These are phyloP conservation scores for Sylvia borin DNA, from an alignment of 2,797 vertebrate species.

Conservation along the genomic window DNA sequence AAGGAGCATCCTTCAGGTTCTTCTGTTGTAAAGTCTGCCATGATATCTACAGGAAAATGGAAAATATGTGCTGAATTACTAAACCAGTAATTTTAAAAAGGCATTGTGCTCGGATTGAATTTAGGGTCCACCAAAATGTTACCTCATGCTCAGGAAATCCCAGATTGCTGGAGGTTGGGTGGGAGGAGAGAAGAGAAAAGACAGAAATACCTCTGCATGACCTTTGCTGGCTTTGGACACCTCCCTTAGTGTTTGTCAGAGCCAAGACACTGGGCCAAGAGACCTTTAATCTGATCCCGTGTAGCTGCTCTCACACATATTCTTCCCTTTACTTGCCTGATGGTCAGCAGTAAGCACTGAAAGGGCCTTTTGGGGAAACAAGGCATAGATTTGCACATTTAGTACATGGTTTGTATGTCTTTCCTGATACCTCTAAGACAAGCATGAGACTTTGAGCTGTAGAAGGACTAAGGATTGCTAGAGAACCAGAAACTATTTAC, in stretches of 20 bases:
- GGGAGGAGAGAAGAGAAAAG: not conserved
- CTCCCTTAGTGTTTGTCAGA: not conserved
- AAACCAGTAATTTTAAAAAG: not conserved
- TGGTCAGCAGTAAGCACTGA: not conserved
- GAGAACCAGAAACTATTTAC: not conserved
- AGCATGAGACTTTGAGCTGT: not conserved
- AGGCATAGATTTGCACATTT: not conserved
- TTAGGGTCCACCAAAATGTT: not conserved
- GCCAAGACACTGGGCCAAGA: not conserved
- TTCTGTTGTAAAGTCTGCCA: not conserved
- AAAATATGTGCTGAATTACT: not conserved
- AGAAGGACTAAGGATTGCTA: not conserved
- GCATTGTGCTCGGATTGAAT: not conserved
- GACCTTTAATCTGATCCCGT: not conserved
- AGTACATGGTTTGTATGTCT: not conserved
- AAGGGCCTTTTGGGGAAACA: not conserved
- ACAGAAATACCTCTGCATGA: not conserved
- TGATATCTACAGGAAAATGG: not conserved
- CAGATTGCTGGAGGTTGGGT: not conserved
- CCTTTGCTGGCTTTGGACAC: not conserved
- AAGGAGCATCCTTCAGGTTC: not conserved
- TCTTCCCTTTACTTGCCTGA: not conserved
- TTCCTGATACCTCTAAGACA: not conserved
- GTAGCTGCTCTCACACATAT: accelerated
- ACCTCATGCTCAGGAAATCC: not conserved